phyloP scores from a whole-genome alignment of 2,113 vertebrate genomes.

The Neolamprologus toae region DNA sequence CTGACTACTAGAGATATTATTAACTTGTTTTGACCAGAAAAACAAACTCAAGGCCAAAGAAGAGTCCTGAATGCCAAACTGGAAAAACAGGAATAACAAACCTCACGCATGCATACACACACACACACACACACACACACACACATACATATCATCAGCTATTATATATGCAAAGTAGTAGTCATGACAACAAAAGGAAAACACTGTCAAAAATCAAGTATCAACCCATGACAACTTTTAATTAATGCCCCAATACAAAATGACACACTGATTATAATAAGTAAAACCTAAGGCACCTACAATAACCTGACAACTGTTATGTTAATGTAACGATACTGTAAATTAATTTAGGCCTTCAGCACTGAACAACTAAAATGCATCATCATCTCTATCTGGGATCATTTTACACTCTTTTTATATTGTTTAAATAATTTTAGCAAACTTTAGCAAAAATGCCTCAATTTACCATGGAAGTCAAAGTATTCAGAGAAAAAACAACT shows the following conservation, averaged over 20 bases:
- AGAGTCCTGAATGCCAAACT: not conserved
- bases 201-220: not conserved
- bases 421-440: not conserved
- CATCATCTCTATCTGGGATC: not conserved
- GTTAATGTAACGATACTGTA: not conserved
- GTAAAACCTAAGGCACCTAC: not conserved
- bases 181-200: not conserved
- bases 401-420: not conserved
- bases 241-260: not conserved
- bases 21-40: not conserved
- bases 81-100: conserved; percentile 7
- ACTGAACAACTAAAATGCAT: not conserved
- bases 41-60: not conserved
- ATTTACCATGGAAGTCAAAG: not conserved
- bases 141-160: rapidly evolving
- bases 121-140: rapidly evolving
- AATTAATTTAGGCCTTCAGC: not conserved
- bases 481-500: not conserved
- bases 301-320: not conserved
- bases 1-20: not conserved
- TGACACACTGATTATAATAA: not conserved
- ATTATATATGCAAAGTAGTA: not conserved
- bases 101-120: rapidly evolving
- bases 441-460: not conserved
- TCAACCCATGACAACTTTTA: not conserved